A percentile compares a stretch with the other conserved stretches of the same genome.
Evolutionary conservation across 2,113 vertebrate genomes (phyloP).

Genomic region (Edolisoma coerulescens): DNA sequence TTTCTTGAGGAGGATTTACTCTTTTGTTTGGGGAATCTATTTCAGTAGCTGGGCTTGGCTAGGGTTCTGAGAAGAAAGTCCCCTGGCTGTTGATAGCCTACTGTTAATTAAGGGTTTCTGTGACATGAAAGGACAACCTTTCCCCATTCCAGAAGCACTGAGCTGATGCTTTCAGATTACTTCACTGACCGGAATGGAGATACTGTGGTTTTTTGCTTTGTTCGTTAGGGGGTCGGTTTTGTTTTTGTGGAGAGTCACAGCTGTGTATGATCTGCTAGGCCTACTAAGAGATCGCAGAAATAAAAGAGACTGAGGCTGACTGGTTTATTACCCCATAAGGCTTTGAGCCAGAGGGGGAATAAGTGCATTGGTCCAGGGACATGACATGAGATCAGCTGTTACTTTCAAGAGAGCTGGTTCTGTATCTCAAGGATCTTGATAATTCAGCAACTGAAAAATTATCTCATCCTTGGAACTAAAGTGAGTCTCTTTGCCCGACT

Average conservation of each 20-base stretch:
- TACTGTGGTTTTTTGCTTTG: not conserved
- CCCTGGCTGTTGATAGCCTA: not conserved
- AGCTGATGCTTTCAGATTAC: not conserved
- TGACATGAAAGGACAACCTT: not conserved
- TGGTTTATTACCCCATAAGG: not conserved
- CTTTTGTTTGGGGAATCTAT: not conserved
- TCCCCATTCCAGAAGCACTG: not conserved
- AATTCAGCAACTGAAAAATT: constrained; percentile 23
- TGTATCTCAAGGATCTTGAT: constrained; percentile 27
- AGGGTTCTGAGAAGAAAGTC: not conserved
- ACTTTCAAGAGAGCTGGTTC: not conserved
- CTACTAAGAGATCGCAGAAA: not conserved
- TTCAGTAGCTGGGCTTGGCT: not conserved
- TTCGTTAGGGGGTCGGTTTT: rapidly evolving
- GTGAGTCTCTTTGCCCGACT: not conserved
- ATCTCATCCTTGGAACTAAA: constrained; percentile 21
- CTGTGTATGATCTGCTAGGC: not conserved
- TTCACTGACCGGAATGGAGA: not conserved
- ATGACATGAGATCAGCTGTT: not conserved
- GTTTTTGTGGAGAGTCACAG: not conserved
- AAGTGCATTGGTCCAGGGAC: not conserved
- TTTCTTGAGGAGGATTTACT: not conserved
- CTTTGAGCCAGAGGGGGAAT: not conserved
- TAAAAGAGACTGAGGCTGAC: not conserved
- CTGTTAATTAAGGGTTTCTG: not conserved